Conservation (phyloP, 2,113 vertebrate species). For the Dipodomys stephensi region DNA sequence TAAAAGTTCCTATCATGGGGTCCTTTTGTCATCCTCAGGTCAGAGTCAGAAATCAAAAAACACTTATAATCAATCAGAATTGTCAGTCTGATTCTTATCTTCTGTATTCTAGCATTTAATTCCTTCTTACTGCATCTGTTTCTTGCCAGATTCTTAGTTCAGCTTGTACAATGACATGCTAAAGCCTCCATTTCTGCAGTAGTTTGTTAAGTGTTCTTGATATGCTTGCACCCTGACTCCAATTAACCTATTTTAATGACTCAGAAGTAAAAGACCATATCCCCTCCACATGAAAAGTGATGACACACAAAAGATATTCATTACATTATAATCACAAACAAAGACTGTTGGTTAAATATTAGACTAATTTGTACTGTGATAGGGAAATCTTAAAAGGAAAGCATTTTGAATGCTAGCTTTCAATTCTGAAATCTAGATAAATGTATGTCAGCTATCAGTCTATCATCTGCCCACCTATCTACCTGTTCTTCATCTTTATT, state of each 20-base stretch:
- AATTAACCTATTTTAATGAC: background rate
- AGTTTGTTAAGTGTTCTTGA: background rate
- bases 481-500: background rate
- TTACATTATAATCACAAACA: background rate
- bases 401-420: background rate
- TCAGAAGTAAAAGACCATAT: background rate
- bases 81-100: background rate
- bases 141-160: background rate
- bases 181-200: background rate
- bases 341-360: background rate
- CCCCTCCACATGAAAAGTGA: background rate
- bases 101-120: constrained; percentile 21
- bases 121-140: background rate
- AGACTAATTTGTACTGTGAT: background rate
- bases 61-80: background rate
- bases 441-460: background rate
- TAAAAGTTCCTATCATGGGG: background rate
- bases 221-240: background rate
- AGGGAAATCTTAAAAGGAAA: background rate
- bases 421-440: background rate
- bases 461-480: background rate
- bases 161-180: background rate
- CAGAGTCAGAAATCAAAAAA: background rate
- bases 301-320: background rate
- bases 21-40: background rate